A percentile compares a stretch with the other conserved stretches of the same genome.
Evolutionary conservation across 2,888 invertebrate species (phyloP).

Genomic region (Lasiommata megera): DNA sequence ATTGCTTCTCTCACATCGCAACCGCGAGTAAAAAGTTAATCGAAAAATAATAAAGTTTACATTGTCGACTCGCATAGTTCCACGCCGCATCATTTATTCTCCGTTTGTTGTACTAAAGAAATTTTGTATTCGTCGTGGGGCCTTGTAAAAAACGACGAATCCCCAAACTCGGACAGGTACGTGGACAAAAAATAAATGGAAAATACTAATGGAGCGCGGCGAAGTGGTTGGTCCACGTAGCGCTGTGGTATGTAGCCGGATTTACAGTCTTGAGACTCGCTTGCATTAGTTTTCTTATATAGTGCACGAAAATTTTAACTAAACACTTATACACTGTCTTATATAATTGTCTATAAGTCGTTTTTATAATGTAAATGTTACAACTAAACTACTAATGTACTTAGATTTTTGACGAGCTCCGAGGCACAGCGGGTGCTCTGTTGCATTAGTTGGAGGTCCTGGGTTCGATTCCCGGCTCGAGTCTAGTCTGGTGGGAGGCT

Average conservation of each 20-base stretch:
- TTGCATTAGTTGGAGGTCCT: too few species aligned
- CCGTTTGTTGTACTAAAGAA: slow-evolving; percentile 65
- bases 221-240: slow-evolving; percentile 61
- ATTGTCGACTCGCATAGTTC: slow-evolving; percentile 52
- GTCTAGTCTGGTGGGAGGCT: too few species aligned
- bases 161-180: slow-evolving; percentile 79
- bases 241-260: slow-evolving; percentile 54
- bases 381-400: too few species aligned
- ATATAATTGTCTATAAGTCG: too few species aligned
- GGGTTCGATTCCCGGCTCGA: too few species aligned
- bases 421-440: too few species aligned
- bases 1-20: slow-evolving; percentile 26
- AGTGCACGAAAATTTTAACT: too few species aligned
- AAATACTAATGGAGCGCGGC: slow-evolving; percentile 79
- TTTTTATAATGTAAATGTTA: too few species aligned
- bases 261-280: slow-evolving; percentile 17
- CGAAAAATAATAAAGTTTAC: slow-evolving; percentile 60
- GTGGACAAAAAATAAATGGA: slow-evolving; percentile 81
- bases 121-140: slow-evolving; percentile 78
- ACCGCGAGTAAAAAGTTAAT: slow-evolving; percentile 53
- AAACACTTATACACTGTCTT: too few species aligned
- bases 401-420: too few species aligned
- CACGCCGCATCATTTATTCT: slow-evolving; percentile 75
- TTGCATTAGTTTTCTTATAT: too few species aligned
- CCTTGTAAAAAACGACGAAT: slow-evolving; percentile 73